A percentile compares a stretch with the other conserved stretches of the same genome.
These are phyloP conservation scores for Ianthella basta DNA, from an alignment of 37 sponge, comb jelly and placozoan species.

Conservation along the genomic window DNA sequence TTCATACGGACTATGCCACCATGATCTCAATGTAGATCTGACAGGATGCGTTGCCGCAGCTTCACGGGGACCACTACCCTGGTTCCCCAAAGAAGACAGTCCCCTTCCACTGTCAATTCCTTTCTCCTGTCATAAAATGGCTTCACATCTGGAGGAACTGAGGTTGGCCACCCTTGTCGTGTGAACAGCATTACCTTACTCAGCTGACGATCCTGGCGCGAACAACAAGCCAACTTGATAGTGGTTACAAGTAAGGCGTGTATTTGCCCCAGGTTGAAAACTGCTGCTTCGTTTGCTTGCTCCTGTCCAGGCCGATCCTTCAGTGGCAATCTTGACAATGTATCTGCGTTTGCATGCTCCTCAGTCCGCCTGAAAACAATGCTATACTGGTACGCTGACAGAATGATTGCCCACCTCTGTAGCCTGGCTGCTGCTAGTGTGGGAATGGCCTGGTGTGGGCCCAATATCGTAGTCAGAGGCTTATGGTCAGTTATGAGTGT, in stretches of 20 bases:
- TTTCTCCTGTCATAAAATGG: neutral
- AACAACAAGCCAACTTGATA: neutral
- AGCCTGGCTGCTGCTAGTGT: neutral
- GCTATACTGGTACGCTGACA: slow-evolving; percentile 8
- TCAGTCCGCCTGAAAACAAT: neutral
- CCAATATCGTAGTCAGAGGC: slow-evolving; percentile 3
- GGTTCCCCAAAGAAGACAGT: neutral
- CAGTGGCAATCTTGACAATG: too few species aligned
- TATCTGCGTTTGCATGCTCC: neutral
- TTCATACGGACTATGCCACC: slow-evolving; percentile 16
- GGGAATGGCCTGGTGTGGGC: neutral
- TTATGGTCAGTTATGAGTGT: slow-evolving; percentile 32
- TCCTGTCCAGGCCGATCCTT: too few species aligned
- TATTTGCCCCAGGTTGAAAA: slow-evolving; percentile 16
- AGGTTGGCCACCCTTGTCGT: slow-evolving; percentile 1
- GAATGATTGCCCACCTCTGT: slow-evolving; percentile 32
- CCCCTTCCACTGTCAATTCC: neutral
- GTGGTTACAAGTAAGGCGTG: neutral
- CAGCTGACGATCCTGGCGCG: neutral
- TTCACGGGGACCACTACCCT: slow-evolving; percentile 5
- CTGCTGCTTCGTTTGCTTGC: too few species aligned
- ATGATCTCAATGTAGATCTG: slow-evolving; percentile 7
- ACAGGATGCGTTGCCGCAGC: neutral
- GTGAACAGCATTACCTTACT: neutral
- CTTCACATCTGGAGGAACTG: neutral